phyloP scores from a whole-genome alignment of 2,888 invertebrate species.

The Diadegma fenestrale region DNA sequence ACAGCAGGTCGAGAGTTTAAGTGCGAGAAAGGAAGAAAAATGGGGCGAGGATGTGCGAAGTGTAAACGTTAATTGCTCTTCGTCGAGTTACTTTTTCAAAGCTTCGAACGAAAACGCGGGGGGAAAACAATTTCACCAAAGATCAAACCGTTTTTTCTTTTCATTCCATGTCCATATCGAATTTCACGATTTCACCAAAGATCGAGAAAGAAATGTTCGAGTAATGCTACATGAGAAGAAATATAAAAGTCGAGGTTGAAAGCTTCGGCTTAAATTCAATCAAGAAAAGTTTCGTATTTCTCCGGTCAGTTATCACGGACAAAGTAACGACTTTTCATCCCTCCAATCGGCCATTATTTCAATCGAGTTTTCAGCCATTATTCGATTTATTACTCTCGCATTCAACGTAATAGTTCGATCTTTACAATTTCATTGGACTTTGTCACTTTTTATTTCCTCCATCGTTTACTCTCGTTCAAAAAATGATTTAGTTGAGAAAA shows the following conservation, averaged over 20 bases:
- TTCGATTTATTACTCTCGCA: neutral
- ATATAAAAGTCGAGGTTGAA: constrained; percentile 14
- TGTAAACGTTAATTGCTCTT: constrained; percentile 64
- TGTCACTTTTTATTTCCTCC: too few relatives aligned
- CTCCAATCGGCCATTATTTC: neutral
- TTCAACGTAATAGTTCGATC: neutral
- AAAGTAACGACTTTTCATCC: neutral
- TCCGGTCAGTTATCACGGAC: constrained; percentile 15
- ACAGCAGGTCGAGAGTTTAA: constrained; percentile 38
- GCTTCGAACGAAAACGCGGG: constrained; percentile 16
- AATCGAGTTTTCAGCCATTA: neutral
- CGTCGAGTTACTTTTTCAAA: constrained; percentile 43
- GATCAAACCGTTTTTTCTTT: neutral
- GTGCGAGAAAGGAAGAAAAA: constrained; percentile 8
- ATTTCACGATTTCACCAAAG: constrained; percentile 52
- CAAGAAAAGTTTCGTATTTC: constrained; percentile 53
- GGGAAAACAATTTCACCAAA: constrained; percentile 7
- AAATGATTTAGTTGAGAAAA: too few relatives aligned
- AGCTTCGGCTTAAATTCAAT: constrained; percentile 36
- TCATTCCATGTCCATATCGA: constrained; percentile 40
- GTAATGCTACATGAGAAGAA: constrained; percentile 42
- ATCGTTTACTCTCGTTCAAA: too few relatives aligned
- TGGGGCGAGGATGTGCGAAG: constrained; percentile 49
- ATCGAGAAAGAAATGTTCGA: constrained; percentile 39
- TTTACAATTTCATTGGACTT: neutral